A percentile compares a stretch with the other conserved stretches of the same genome.
These are phyloP conservation scores for Cosmorhoe ocellata DNA, from an alignment of 2,888 invertebrate genomes.

Conservation along the genomic window DNA sequence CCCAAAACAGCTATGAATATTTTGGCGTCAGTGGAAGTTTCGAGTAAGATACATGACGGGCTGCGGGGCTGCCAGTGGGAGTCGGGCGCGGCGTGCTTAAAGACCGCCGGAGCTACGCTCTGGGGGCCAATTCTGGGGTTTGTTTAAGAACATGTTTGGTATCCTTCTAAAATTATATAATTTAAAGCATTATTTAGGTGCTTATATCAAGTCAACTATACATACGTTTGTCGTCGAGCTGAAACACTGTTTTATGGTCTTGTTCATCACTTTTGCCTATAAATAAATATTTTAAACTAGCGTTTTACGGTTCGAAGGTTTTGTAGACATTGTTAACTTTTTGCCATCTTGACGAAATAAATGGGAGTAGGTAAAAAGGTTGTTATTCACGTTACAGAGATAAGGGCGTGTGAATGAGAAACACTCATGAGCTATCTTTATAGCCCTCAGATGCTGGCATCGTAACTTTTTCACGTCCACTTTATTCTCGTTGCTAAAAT, in stretches of 20 bases:
- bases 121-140: neutral
- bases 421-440: constrained; percentile 20
- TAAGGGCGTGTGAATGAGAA: constrained; percentile 13
- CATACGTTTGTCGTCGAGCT: too few relatives aligned
- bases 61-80: neutral
- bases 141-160: neutral
- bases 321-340: neutral
- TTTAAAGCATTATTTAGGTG: too few relatives aligned
- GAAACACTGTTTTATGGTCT: too few relatives aligned
- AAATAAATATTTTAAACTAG: too few relatives aligned
- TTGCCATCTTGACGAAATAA: constrained; percentile 1
- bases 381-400: constrained; percentile 12
- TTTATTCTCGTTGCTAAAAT: constrained; percentile 5
- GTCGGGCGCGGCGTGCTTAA: constrained; percentile 4
- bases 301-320: too few relatives aligned
- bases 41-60: constrained; percentile 5
- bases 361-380: constrained; percentile 4
- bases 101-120: constrained; percentile 7
- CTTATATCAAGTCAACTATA: too few relatives aligned
- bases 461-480: constrained; percentile 22
- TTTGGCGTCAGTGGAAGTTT: constrained; percentile 11
- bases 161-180: neutral
- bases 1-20: constrained; percentile 15
- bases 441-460: constrained; percentile 17
- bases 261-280: too few relatives aligned